Evolutionary conservation across 2,113 vertebrate species (phyloP), one percentile per base, ranked within the genome.

Genomic region (Irena cyanogastra): DNA sequence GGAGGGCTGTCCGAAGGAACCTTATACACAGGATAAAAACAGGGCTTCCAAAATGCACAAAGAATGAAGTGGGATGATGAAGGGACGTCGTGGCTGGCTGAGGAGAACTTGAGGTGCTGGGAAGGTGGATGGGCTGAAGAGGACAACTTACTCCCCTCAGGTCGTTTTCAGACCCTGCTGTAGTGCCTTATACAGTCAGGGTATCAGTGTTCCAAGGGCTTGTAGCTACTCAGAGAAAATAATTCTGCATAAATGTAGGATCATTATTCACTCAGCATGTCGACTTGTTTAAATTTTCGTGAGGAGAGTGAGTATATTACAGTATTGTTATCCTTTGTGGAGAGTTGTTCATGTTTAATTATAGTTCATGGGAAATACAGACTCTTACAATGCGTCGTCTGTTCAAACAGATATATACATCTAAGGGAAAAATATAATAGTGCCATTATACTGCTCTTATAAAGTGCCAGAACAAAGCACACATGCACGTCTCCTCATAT

Each of bases 281-380:
- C 10, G 0, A 50, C 66, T 90, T 79, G 81, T 94, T 94, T 90
- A 95, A 94, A 94, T 88, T 87, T 93, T 85, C 83, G 65, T 68
- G 61, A 87, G 84, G 61, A 91, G 57, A 94, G 54, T 35, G 47
- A 76, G 91, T 74, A 70, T 87, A 85, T 93, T 90, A 94, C 49
- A 59, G 82, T 95, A 90, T 94, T 93, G 92, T 89, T 96, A 92
- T 81, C 88, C 64, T 94, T 2, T 69, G 69, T 5, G 16, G 79
- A 86, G 85, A 88, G 68, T 80, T 71, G 79, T 75, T 97, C 47
- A 53, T 75, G 89, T 90, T 93, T 97, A 96, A 96, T 96, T 96
- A 94, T 66, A 95, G 88, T 64, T 95, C 28, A 0, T 30, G 80
- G 81, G 80, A 94, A 92, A 93, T 90, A 65, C 66, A 60, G 83